These are phyloP conservation scores for Cyanocitta stelleri DNA, from an alignment of 2,113 vertebrate species.

Conservation along the genomic window DNA sequence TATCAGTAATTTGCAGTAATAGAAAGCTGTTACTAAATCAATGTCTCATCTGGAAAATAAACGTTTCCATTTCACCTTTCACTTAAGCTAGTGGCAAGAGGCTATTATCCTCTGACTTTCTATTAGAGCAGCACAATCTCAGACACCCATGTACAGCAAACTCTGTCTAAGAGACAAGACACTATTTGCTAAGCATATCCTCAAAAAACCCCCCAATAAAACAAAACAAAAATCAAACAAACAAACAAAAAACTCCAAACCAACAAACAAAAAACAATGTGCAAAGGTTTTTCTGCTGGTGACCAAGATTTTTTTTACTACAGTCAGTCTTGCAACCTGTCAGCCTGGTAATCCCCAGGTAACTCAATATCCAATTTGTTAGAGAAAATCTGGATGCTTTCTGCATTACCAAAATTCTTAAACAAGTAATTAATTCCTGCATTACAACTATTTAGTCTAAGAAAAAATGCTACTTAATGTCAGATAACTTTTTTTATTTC, in stretches of 20 bases:
- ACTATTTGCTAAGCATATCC: background rate
- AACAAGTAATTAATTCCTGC: background rate
- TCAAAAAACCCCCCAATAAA: background rate
- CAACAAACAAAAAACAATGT: background rate
- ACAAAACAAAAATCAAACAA: background rate
- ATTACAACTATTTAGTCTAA: background rate
- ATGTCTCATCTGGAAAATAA: constrained; percentile 35
- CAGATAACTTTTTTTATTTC: background rate
- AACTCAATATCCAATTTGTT: background rate
- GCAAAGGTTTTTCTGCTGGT: background rate
- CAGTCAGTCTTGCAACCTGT: background rate
- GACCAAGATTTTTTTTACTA: background rate
- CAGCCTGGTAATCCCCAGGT: background rate
- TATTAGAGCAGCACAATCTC: background rate
- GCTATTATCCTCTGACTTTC: background rate
- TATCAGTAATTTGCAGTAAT: constrained; percentile 7
- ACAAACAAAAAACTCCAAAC: background rate
- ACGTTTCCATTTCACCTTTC: constrained; percentile 23
- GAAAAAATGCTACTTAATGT: background rate
- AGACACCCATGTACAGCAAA: background rate
- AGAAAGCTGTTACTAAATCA: constrained; percentile 39
- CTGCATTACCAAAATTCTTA: background rate
- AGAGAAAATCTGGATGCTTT: background rate
- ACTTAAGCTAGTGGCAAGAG: background rate
- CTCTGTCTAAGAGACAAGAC: background rate